Evolutionary conservation across 2,113 vertebrate species (phyloP), one percentile per base, ranked within the genome.

Genomic region (Entomyzon cyanotis): DNA sequence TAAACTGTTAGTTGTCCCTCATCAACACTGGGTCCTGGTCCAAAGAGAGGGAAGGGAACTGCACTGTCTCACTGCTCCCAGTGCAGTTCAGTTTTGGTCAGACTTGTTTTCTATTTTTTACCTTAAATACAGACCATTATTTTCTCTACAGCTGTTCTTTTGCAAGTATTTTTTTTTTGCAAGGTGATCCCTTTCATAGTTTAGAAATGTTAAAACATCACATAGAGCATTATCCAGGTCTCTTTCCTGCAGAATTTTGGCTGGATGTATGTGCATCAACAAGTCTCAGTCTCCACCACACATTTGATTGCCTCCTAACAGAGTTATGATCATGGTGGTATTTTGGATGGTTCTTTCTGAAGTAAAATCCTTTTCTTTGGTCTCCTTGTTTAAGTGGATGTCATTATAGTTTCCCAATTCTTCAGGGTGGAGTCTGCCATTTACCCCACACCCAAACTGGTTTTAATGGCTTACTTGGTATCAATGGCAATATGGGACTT

Each of bases 261-360:
- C 25, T 39, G 17, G 3, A 37, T 0, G 0, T 27, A 10, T 17
- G 3, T 15, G 19, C 53, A 33, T 35, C 69, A 74, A n/a, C 33
- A 74, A 52, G 30, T 69, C 79, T 76, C 25, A 82, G 37, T 75
- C 49, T 62, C 31, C 31, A 27, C 31, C 39, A 63, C 17, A 35
- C 0, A 0, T 84, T 41, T 50, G 15, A n/a, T 63, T 75, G 20
- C 6, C 42, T 75, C 12, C 28, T 77, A 71, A 16, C 12, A 62
- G 19, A 71, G 12, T 49, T 60, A 64, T 15, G 11, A 73, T 24
- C 11, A 22, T 28, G 19, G 30, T 25, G 3, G 23, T 28, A n/a
- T 49, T 74, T 83, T 9, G 0, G 50, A 56, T 53, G 22, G 20
- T 19, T 56, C 13, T 64, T 79, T 50, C 75, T 64, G 58, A 90